Percentiles rank a stretch among this genome's conserved stretches.
phyloP scores from a whole-genome alignment of 2,113 vertebrate species.

The Leptocoma aspasia region DNA sequence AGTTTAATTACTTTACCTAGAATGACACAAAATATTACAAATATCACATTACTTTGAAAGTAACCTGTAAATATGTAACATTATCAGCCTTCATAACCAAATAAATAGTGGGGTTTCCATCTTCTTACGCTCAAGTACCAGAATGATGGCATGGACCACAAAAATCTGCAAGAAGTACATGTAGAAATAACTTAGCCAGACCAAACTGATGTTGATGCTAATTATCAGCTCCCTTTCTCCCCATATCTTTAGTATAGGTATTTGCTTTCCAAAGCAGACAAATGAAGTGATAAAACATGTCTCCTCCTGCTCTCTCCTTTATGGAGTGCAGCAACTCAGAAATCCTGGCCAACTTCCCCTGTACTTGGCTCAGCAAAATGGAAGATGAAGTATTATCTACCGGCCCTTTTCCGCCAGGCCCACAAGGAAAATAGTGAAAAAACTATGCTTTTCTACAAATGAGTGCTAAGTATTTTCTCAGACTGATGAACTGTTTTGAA shows the following conservation, averaged over 20 bases:
- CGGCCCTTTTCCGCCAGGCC: background rate
- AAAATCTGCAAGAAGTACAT: background rate
- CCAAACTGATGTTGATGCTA: background rate
- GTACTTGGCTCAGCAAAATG: background rate
- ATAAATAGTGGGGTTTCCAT: background rate
- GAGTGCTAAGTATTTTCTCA: constrained; percentile 17
- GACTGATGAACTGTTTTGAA: background rate
- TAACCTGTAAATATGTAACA: background rate
- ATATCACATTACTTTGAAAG: background rate
- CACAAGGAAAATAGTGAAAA: background rate
- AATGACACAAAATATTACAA: background rate
- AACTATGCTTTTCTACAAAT: background rate
- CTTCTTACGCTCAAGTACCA: background rate
- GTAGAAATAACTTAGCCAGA: background rate
- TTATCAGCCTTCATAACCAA: background rate
- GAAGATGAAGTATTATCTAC: background rate
- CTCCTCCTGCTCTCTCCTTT: background rate
- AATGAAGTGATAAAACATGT: background rate
- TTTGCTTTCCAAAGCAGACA: background rate
- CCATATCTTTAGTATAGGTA: background rate
- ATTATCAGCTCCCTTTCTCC: background rate
- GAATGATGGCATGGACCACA: background rate
- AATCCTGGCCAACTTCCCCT: background rate
- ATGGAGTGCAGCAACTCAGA: background rate
- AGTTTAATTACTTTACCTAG: background rate